Conservation (phyloP, 2,797 vertebrate species). For the Chlorospingus flavigularis region DNA sequence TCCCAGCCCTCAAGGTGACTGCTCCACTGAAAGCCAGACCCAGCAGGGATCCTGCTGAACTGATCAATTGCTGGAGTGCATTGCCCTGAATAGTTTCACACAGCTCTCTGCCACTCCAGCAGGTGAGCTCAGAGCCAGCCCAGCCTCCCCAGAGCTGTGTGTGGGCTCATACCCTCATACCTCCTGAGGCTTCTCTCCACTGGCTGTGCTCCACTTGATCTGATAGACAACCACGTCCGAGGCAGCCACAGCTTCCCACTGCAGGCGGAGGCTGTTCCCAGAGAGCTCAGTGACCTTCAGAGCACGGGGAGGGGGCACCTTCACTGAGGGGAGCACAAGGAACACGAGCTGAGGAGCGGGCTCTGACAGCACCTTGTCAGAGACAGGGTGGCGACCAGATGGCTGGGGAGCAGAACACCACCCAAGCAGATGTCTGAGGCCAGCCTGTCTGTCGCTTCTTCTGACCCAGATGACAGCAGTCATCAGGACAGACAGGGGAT, state of each 20-base stretch:
- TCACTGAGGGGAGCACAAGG: constrained; percentile 74
- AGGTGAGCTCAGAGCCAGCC: background rate
- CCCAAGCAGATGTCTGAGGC: constrained; percentile 27
- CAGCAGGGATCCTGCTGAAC: background rate
- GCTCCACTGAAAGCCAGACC: background rate
- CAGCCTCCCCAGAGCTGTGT: background rate
- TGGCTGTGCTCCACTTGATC: constrained; percentile 90
- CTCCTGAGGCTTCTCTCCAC: constrained; percentile 87
- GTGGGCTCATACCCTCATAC: constrained; percentile 76
- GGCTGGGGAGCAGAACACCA: constrained; percentile 26
- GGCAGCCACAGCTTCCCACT: constrained; percentile 83
- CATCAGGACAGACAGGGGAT: background rate
- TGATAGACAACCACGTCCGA: constrained; percentile 88
- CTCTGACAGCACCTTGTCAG: background rate
- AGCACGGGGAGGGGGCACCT: constrained; percentile 84
- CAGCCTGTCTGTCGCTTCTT: constrained; percentile 1
- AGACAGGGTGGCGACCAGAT: constrained; percentile 50
- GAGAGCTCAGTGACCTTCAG: constrained; percentile 86
- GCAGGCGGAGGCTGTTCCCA: constrained; percentile 79
- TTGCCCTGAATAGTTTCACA: background rate
- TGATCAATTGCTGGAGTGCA: background rate
- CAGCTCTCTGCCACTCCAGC: background rate
- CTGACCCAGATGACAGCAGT: background rate
- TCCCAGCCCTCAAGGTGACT: background rate
- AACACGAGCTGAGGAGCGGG: background rate